Percentiles rank a stretch among this genome's conserved stretches.
phyloP scores from a whole-genome alignment of 2,888 invertebrate genomes.

The Laspeyria flexula region DNA sequence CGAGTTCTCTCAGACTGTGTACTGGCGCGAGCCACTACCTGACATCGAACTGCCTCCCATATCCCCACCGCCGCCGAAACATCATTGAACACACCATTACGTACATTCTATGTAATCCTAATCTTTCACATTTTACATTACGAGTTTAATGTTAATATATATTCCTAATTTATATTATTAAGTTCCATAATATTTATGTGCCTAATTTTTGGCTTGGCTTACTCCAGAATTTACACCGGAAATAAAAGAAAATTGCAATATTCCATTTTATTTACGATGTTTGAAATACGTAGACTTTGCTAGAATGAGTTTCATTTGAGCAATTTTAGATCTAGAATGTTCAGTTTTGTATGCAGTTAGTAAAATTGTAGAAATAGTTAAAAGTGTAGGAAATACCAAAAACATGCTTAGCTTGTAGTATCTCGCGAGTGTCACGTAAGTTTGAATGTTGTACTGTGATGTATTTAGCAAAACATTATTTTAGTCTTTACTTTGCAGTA shows the following conservation, averaged over 20 bases:
- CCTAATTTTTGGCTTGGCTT: constrained; percentile 29
- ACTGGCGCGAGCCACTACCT: constrained; percentile 96
- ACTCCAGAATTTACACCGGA: constrained; percentile 7
- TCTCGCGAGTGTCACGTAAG: constrained; percentile 32
- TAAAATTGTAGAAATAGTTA: constrained; percentile 23
- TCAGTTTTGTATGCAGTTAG: constrained; percentile 31
- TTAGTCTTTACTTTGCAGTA: constrained; percentile 27
- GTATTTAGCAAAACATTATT: constrained; percentile 33
- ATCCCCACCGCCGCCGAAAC: constrained; percentile 42
- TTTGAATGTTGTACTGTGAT: constrained; percentile 42
- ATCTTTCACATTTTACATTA: neutral
- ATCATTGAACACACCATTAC: constrained; percentile 31
- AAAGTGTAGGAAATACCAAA: constrained; percentile 44
- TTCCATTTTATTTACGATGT: constrained; percentile 26
- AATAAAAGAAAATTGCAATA: constrained; percentile 6
- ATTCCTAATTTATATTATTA: constrained; percentile 28
- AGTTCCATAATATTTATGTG: constrained; percentile 19
- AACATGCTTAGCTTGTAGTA: constrained; percentile 41
- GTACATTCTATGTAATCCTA: constrained; percentile 13
- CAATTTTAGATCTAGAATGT: constrained; percentile 29
- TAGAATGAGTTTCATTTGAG: constrained; percentile 31
- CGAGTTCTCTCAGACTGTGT: constrained; percentile 94
- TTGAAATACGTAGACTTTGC: constrained; percentile 23
- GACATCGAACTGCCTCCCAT: constrained; percentile 52
- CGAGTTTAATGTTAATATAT: constrained; percentile 16